These are phyloP conservation scores for Acromyrmex charruanus DNA, from an alignment of 1,140 invertebrate species.

Conservation along the genomic window DNA sequence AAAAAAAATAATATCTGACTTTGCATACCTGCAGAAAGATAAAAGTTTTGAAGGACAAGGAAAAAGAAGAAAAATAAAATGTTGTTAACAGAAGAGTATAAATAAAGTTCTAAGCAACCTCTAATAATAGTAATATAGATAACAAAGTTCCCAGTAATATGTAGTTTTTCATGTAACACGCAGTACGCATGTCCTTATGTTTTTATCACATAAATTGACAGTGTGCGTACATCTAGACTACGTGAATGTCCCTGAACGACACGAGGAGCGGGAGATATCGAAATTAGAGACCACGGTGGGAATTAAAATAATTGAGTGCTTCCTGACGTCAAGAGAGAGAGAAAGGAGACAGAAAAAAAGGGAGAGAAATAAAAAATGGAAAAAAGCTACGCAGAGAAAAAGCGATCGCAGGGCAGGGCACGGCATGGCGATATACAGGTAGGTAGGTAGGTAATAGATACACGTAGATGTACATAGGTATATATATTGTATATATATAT, in stretches of 20 bases:
- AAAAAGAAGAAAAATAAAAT: background rate
- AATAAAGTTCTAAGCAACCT: background rate
- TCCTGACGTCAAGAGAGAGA: background rate
- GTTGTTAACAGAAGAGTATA: background rate
- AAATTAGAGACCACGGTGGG: slow-evolving; percentile 22
- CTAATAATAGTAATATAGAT: background rate
- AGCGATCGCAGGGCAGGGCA: too few relatives aligned
- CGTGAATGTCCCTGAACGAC: slow-evolving; percentile 21
- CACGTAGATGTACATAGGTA: too few relatives aligned
- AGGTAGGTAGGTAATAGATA: too few relatives aligned
- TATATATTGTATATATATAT: slow-evolving; percentile 61
- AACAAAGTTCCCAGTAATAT: background rate
- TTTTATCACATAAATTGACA: background rate
- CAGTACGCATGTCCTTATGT: background rate
- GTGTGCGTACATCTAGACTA: background rate
- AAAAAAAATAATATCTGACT: background rate
- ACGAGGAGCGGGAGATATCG: slow-evolving; percentile 7
- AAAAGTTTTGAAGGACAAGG: background rate
- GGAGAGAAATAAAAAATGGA: background rate
- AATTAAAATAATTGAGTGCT: slow-evolving; percentile 51
- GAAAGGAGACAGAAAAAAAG: background rate
- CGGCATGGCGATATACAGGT: too few relatives aligned
- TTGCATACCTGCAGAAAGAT: background rate
- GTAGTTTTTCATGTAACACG: background rate
- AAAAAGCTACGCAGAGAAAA: background rate